phyloP scores from a whole-genome alignment of 53 echinoderm and acorn worm genomes.

The Paelopatides confundens region DNA sequence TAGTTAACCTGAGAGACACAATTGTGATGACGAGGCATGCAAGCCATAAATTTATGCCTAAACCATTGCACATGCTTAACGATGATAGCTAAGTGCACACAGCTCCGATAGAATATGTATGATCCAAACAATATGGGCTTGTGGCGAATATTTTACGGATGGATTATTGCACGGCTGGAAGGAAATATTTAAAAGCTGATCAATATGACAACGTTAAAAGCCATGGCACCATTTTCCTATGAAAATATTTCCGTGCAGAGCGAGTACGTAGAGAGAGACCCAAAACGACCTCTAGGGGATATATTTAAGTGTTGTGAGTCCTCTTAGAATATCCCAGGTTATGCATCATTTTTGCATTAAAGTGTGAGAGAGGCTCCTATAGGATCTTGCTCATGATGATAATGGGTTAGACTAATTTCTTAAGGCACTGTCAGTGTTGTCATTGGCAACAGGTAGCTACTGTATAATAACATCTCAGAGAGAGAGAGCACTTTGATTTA shows the following conservation, averaged over 20 bases:
- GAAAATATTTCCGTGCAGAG: slow-evolving; percentile 3
- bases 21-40: neutral
- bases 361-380: neutral
- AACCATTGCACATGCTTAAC: neutral
- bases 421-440: neutral
- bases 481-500: too few species aligned
- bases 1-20: neutral
- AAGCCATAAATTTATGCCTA: neutral
- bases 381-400: neutral
- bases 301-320: slow-evolving; percentile 36
- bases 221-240: slow-evolving; percentile 22
- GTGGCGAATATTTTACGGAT: slow-evolving; percentile 13
- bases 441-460: slow-evolving; percentile 30
- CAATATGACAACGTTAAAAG: slow-evolving; percentile 36
- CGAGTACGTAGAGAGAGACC: slow-evolving; percentile 15
- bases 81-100: slow-evolving; percentile 40
- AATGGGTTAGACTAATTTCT: neutral
- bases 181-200: slow-evolving; percentile 16
- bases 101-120: neutral
- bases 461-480: neutral
- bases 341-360: neutral
- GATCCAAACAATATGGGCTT: neutral
- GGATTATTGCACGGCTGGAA: neutral
- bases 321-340: neutral
- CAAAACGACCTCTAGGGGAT: slow-evolving; percentile 9